These are phyloP conservation scores for Heliothis virescens DNA, from an alignment of 1,140 invertebrate species.

Conservation along the genomic window DNA sequence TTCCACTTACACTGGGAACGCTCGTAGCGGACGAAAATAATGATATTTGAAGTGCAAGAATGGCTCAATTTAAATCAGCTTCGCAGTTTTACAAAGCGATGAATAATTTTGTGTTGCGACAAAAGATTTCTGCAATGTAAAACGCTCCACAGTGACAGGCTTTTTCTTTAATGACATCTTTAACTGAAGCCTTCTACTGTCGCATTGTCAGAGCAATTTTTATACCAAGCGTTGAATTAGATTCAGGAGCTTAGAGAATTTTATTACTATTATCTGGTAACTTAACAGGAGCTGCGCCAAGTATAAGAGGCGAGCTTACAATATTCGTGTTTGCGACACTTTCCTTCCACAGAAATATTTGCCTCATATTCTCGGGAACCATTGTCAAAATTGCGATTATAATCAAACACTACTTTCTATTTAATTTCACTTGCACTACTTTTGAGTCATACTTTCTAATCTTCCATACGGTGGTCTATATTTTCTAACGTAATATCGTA, in stretches of 20 bases:
- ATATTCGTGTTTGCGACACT: not conserved
- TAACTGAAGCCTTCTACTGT: slow-evolving; percentile 33
- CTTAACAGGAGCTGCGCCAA: slow-evolving; percentile 2
- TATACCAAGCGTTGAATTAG: slow-evolving; percentile 25
- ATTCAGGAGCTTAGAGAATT: slow-evolving; percentile 8
- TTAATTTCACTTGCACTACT: too few species aligned
- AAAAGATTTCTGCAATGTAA: slow-evolving; percentile 43
- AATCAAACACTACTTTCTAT: too few species aligned
- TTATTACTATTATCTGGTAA: slow-evolving; percentile 28
- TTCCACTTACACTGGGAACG: not conserved
- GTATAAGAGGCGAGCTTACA: not conserved
- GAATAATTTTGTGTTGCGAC: slow-evolving; percentile 40
- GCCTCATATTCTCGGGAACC: too few species aligned
- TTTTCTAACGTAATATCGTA: too few species aligned
- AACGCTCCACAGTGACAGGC: slow-evolving; percentile 49
- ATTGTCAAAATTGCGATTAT: too few species aligned
- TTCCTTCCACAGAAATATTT: too few species aligned
- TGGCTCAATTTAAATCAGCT: slow-evolving; percentile 40
- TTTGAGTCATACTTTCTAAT: too few species aligned
- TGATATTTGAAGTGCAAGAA: slow-evolving; percentile 32
- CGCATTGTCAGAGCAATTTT: slow-evolving; percentile 45
- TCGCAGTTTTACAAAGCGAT: slow-evolving; percentile 35
- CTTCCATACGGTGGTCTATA: too few species aligned
- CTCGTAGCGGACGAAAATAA: slow-evolving; percentile 17
- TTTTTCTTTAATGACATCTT: slow-evolving; percentile 55